Base-by-base conservation (phyloP, 2,113 vertebrate species). In the Lampris incognitus region DNA sequence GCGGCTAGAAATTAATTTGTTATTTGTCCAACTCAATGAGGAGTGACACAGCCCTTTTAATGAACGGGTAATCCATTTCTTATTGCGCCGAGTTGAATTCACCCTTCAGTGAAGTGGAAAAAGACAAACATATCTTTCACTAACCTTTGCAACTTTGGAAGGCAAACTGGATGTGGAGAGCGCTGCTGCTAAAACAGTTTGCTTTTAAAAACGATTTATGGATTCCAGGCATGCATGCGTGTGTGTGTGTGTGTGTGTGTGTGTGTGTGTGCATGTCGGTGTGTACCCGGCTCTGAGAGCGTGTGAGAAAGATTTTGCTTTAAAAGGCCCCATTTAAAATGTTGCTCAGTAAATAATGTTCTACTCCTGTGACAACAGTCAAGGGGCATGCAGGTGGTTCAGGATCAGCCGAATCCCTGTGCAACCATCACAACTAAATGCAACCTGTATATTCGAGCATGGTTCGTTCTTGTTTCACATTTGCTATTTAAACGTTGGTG, bases 21-120 rank as follows among this genome's bases (percentile, higher is more conserved):
- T 93, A 89, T 92, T 92, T 92, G 90, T 92, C 89, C 90, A 89
- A 90, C 70, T 86, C 92, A 89, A 91, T 92, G 92, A 92, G 88
- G 92, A 92, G 89, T 91, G 91, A 92, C 92, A 78, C 85, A 90
- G 87, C 79, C 58, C 73, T 83, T 24, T 80, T 87, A 91, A 91
- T 92, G 91, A 91, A 89, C 70, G 82, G 83, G 81, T 88, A 91
- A 91, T 93, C 87, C 82, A 87, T 93, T 92, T 90, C 87, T 89
- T 82, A 89, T 84, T 88, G 87, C 89, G 60, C 77, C 39, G 84
- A 88, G 85, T 82, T 56, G 73, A 91, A 82, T 86, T 92, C 85
- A 89, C 91, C 83, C 90, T 91, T 92, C 90, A 87, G 54, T 87
- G 89, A 88, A 84, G 86, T 88, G 89, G 89, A 91, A 92, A 92